Evolutionary conservation across 2,113 vertebrate genomes (phyloP), one percentile per base, ranked within the genome.

Genomic region (Atherinomorus stipes): DNA sequence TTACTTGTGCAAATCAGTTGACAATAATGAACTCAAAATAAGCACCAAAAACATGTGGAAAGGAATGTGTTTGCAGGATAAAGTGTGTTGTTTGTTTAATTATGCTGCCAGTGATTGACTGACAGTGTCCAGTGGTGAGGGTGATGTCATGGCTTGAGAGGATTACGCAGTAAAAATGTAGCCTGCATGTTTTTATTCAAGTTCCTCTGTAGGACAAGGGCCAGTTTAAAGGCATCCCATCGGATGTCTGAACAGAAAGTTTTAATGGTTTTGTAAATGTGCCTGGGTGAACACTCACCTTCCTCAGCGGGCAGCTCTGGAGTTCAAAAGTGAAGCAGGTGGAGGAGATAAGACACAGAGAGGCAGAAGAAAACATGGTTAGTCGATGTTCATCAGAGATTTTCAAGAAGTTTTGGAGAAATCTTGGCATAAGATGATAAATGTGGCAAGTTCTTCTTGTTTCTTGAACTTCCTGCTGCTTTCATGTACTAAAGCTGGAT

Each of bases 281-380:
- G 40, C n/a, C 40, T 18, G 57, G 6, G 53, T 31, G 4, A 71
- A 76, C 22, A 93, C 93, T 88, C 60, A 95, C 94, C 94, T 82
- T 94, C 93, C 81, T 95, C 94, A 88, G 94, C 94, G 3, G 94
- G 94, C 72, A 95, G 88, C 88, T 94, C 94, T 95, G 86, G n/a
- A 47, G 76, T 38, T 25, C 61, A 60, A 45, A 71, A 47, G 57
- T 49, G 28, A 49, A 45, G 38, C 56, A 68, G 38, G 52, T 21
- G 51, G 42, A 50, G 6, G 49, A 50, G n/a, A 2, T 26, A 21
- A 66, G n/a, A 63, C 25, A 82, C 38, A 83, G 72, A 84, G 50
- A 85, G 44, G 50, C 15, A 4, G 44, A 37, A 37, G 26, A 64
- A 18, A 19, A 38, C 13, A 40, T 2, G 7, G 23, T 86, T 74